Conservation (phyloP, 2,888 invertebrate species). For the Odontomyia ornata region DNA sequence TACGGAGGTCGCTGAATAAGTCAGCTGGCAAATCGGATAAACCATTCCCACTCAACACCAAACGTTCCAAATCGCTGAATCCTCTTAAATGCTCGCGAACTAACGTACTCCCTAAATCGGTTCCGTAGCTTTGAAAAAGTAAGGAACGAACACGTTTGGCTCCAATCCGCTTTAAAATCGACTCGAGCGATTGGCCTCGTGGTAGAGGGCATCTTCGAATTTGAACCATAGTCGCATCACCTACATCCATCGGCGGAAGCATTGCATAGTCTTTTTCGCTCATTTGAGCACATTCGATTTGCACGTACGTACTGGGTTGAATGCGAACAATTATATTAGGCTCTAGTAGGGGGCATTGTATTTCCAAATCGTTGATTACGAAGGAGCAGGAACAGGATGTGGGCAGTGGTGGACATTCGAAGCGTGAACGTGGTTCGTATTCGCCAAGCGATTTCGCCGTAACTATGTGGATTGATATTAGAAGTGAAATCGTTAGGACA, state of each 20-base stretch:
- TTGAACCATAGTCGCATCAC: conserved; percentile 57
- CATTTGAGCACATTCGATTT: conserved; percentile 60
- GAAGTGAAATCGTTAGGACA: not conserved
- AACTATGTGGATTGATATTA: not conserved
- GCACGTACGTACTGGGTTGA: conserved; percentile 56
- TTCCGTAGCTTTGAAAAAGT: conserved; percentile 66
- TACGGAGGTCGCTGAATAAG: conserved; percentile 69
- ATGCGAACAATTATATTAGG: conserved; percentile 60
- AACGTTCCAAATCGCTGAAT: conserved; percentile 66
- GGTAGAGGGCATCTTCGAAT: conserved; percentile 62
- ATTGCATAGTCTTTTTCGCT: conserved; percentile 57
- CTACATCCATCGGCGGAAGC: conserved; percentile 59
- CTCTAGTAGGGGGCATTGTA: conserved; percentile 59
- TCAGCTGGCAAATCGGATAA: conserved; percentile 71
- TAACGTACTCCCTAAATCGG: conserved; percentile 67
- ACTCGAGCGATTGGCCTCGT: conserved; percentile 63
- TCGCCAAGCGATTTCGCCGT: not conserved
- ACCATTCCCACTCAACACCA: conserved; percentile 71
- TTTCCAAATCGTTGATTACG: conserved; percentile 58
- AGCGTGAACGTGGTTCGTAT: not conserved
- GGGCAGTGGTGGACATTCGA: conserved; percentile 32
- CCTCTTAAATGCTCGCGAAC: conserved; percentile 69
- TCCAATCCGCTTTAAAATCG: conserved; percentile 60
- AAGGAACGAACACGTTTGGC: conserved; percentile 62
- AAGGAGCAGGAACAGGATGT: conserved; percentile 59